Percentiles rank a stretch among this genome's conserved stretches.
phyloP scores from a whole-genome alignment of 2,888 invertebrate genomes.

The Selenia dentaria region DNA sequence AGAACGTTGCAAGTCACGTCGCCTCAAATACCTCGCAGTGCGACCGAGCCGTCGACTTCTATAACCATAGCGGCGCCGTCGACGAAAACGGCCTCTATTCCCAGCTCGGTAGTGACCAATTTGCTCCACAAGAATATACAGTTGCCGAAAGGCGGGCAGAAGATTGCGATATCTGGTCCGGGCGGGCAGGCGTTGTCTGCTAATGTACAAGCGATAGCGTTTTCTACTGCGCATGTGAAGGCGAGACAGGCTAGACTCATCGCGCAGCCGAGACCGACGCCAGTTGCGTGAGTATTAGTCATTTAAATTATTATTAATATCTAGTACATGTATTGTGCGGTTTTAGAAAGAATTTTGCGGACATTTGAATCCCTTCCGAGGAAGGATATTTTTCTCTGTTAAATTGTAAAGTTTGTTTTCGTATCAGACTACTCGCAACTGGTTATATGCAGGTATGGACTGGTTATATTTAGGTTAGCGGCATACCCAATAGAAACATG shows the following conservation, averaged over 20 bases:
- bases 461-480: too few relatives aligned
- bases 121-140: constrained; percentile 61
- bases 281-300: constrained; percentile 58
- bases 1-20: constrained; percentile 49
- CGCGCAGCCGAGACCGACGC: constrained; percentile 48
- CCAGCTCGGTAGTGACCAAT: constrained; percentile 58
- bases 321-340: too few relatives aligned
- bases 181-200: constrained; percentile 54
- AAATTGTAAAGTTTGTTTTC: too few relatives aligned
- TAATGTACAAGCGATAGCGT: constrained; percentile 67
- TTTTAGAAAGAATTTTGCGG: too few relatives aligned
- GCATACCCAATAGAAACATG: too few relatives aligned
- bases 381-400: too few relatives aligned
- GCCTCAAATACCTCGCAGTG: constrained; percentile 30
- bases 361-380: too few relatives aligned
- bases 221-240: constrained; percentile 60
- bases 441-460: too few relatives aligned
- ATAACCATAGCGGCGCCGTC: constrained; percentile 46
- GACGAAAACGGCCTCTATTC: constrained; percentile 52
- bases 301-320: too few relatives aligned
- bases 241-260: constrained; percentile 59
- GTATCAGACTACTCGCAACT: too few relatives aligned
- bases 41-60: constrained; percentile 43
- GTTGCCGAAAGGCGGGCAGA: constrained; percentile 53
- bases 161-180: constrained; percentile 59